phyloP scores from a whole-genome alignment of 1,140 invertebrate species.

The Drosophila repleta region DNA sequence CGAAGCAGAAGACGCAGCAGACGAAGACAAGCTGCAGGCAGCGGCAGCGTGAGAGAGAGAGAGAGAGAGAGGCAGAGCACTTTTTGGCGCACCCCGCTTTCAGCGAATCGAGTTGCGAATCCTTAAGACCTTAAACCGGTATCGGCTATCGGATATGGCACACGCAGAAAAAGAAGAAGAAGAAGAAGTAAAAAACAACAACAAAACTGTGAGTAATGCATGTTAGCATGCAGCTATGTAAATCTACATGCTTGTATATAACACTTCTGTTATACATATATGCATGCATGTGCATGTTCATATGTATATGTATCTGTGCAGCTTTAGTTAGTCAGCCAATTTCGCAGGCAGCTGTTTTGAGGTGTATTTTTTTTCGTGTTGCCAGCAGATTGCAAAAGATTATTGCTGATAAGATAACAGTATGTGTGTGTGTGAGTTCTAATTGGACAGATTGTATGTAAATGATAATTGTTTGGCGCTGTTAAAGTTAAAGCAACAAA shows the following conservation, averaged over 20 bases:
- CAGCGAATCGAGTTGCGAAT: constrained; percentile 15
- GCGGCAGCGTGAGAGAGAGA: not conserved
- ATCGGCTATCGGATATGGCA: constrained; percentile 36
- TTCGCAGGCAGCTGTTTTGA: constrained; percentile 12
- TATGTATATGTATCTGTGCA: not conserved
- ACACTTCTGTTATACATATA: not conserved
- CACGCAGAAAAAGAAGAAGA: not conserved
- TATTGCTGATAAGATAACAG: constrained; percentile 48
- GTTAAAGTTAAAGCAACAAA: constrained; percentile 20
- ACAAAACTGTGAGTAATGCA: constrained; percentile 22
- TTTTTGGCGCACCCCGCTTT: constrained; percentile 14
- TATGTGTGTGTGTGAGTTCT: constrained; percentile 14
- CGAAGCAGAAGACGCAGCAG: not conserved
- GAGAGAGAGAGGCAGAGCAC: not conserved
- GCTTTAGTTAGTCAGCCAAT: constrained; percentile 10
- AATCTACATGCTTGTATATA: not conserved
- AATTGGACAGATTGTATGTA: constrained; percentile 8
- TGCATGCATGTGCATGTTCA: not conserved
- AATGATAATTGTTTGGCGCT: constrained; percentile 7
- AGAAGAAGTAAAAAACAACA: no score
- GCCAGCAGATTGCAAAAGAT: constrained; percentile 36
- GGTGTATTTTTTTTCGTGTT: not conserved
- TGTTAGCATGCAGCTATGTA: constrained; percentile 12
- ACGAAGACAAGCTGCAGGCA: not conserved
- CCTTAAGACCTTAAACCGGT: constrained; percentile 37